Evolutionary conservation across 1,140 invertebrate genomes (phyloP), one percentile per base, ranked within the genome.

Genomic region (Leptinotarsa texana): DNA sequence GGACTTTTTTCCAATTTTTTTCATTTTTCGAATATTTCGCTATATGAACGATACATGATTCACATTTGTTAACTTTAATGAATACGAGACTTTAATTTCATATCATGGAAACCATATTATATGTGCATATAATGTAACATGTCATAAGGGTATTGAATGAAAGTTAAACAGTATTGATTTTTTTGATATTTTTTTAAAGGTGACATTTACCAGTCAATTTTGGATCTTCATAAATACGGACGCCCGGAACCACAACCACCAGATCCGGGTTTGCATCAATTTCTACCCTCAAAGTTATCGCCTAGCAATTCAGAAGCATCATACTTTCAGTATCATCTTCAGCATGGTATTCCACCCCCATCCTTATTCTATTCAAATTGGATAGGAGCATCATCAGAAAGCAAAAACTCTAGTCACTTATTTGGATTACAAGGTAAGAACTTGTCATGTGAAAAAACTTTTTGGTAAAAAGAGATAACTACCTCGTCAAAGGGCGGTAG

Each of bases 401-500:
- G 24, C 17, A 68, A 68, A 47, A 18, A 15, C 18, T 42, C 66
- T 42, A 68, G 33, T 68, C 66, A 68, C 18, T n/a, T 71, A 57
- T 71, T 71, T 22, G 69, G 69, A 21, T 71, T 71, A 57, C 69
- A 71, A 71, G 69, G 69, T 71, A 57, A 71, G 47, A 33, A 11
- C 11, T 42, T 11, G 33, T 11, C 33, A 42, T 42, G 11, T 42
- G 33, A 42, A 11, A 11, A 42, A 42, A 1, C 1, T 3, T 42
- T 11, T 42, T 42, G 33, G 8, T 42, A 11, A 42, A 42, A 11
- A 42, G 33, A 42, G 2, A 42, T 42, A 42, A 11, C 33, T 42
- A 11, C 8, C 33, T 42, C 8, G 8, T 42, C 33, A 11, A 42
- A 8, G 33, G 33, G 4, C 33, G 33, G 33, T 42, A 42, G 33